These are phyloP conservation scores for Plecotus auritus DNA, from an alignment of 2,113 vertebrate genomes.

Conservation along the genomic window DNA sequence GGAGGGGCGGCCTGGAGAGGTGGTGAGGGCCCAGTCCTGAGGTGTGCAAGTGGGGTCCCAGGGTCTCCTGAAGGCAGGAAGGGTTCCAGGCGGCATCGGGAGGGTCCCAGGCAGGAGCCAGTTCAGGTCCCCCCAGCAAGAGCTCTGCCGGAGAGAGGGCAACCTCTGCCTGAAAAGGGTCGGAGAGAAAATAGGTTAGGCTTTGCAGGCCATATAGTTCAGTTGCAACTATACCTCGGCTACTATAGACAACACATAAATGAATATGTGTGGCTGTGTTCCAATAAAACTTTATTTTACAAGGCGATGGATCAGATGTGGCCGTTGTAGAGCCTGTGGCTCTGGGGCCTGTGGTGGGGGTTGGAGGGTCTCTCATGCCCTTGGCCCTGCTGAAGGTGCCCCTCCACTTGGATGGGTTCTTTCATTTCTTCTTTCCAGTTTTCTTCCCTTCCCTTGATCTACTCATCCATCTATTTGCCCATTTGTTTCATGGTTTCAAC, in stretches of 20 bases:
- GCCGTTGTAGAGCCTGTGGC: background rate
- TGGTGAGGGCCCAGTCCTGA: accelerated
- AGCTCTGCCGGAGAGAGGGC: background rate
- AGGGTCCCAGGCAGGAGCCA: background rate
- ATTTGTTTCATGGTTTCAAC: too few relatives aligned
- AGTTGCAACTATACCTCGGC: too few relatives aligned
- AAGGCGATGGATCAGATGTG: background rate
- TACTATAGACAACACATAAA: too few relatives aligned
- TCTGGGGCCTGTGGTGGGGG: background rate
- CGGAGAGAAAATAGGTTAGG: background rate
- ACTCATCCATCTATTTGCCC: background rate
- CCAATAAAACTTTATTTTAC: slow-evolving; percentile 51
- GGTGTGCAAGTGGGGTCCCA: background rate
- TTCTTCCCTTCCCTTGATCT: background rate
- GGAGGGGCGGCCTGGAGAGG: background rate
- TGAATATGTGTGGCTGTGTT: background rate
- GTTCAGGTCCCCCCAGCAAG: background rate
- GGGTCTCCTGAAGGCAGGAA: background rate
- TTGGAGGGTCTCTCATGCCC: background rate
- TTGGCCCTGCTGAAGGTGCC: background rate
- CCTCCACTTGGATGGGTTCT: background rate
- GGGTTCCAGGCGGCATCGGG: background rate
- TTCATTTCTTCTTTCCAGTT: background rate
- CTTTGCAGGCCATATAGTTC: background rate
- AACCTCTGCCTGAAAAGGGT: background rate